Evolutionary conservation across 2,113 vertebrate species (phyloP).

Genomic region (Dromiciops gliroides): DNA sequence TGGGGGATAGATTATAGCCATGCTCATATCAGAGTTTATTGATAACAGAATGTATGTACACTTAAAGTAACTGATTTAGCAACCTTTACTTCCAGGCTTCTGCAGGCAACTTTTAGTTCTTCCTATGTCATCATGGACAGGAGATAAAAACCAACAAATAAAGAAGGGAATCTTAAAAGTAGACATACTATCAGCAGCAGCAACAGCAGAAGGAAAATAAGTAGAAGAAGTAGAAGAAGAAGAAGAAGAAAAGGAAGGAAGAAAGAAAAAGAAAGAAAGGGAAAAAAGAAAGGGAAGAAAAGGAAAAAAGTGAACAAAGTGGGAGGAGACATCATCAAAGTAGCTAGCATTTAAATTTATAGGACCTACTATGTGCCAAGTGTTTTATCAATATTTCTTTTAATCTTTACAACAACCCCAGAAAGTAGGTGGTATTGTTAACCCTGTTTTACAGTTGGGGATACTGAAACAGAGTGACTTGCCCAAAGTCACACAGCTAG

Average conservation of each 20-base stretch:
- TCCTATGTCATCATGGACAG: background rate
- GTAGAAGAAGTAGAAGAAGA: too few relatives aligned
- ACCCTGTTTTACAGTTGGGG: background rate
- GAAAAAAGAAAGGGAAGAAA: too few relatives aligned
- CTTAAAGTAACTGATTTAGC: background rate
- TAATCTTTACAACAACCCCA: background rate
- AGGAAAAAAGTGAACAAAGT: too few relatives aligned
- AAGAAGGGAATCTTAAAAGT: background rate
- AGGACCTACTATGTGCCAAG: background rate
- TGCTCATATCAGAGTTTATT: background rate
- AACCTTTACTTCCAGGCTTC: background rate
- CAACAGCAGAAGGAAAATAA: too few relatives aligned
- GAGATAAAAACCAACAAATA: background rate
- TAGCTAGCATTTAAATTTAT: background rate
- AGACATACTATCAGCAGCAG: background rate
- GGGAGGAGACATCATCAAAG: background rate
- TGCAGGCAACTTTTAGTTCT: background rate
- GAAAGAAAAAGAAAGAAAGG: too few relatives aligned
- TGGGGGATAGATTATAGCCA: background rate
- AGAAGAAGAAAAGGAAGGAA: too few relatives aligned
- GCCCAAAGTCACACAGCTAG: background rate
- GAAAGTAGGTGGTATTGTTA: background rate
- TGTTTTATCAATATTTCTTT: background rate
- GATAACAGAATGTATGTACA: background rate
- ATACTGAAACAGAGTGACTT: background rate